These are phyloP conservation scores for Julus scanicus DNA, from an alignment of 2,888 invertebrate species.

Conservation along the genomic window DNA sequence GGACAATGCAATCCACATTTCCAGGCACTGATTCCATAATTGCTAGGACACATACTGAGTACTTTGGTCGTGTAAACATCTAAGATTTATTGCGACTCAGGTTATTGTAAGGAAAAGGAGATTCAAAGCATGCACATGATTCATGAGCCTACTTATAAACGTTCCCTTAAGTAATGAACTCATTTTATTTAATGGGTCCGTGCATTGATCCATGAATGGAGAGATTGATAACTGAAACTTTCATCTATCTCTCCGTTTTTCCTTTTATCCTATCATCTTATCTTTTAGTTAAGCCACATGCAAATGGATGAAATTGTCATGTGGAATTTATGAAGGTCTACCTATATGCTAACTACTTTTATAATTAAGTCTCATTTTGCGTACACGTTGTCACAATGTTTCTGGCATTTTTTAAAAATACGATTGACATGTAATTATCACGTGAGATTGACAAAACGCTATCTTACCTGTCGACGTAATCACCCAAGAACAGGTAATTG, in stretches of 20 bases:
- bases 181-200: neutral
- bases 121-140: too few species aligned
- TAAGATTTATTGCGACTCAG: too few species aligned
- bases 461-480: constrained; percentile 70
- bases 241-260: neutral
- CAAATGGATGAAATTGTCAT: neutral
- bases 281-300: neutral
- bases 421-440: neutral
- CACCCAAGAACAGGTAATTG: constrained; percentile 71
- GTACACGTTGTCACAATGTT: neutral
- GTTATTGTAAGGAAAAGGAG: too few species aligned
- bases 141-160: too few species aligned
- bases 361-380: neutral
- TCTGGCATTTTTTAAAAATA: neutral
- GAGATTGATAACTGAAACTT: neutral
- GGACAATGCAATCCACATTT: too few species aligned
- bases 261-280: neutral
- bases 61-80: too few species aligned
- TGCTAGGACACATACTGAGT: too few species aligned
- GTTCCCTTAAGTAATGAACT: too few species aligned
- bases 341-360: neutral
- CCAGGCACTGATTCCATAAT: too few species aligned
- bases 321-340: neutral
- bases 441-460: neutral
- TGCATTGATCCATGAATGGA: neutral